phyloP scores from a whole-genome alignment of 2,888 invertebrate species.

The Hetaerina titia region DNA sequence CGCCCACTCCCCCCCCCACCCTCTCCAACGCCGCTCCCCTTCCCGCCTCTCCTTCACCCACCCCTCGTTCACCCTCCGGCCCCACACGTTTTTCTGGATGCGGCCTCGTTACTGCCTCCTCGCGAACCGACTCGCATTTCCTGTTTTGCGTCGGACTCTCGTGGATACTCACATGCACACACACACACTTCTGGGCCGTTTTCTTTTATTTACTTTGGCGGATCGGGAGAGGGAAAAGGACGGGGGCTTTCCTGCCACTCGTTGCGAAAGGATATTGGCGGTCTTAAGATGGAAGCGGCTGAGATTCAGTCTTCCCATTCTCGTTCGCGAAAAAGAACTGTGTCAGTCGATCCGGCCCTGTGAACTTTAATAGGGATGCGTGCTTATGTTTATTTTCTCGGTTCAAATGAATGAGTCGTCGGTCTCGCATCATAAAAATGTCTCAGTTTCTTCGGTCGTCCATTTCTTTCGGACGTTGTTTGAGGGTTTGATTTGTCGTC shows the following conservation, averaged over 20 bases:
- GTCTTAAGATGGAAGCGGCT: conserved; percentile 19
- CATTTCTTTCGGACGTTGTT: background rate
- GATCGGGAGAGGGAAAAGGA: background rate
- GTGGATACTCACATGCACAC: too few species aligned
- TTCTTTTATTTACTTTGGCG: background rate
- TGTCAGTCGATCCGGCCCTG: background rate
- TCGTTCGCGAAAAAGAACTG: background rate
- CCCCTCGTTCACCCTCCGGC: background rate
- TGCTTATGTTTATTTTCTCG: too few species aligned
- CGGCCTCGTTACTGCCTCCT: conserved; percentile 54
- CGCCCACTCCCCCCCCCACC: background rate
- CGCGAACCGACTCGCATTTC: conserved; percentile 46
- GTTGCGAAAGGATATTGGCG: background rate
- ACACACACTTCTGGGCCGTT: background rate
- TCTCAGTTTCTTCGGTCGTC: too few species aligned
- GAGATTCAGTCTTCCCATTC: background rate
- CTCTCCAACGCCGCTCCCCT: background rate
- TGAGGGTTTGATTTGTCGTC: background rate
- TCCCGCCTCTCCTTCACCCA: background rate
- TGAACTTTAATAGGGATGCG: background rate
- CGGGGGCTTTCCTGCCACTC: conserved; percentile 2
- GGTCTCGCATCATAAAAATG: too few species aligned
- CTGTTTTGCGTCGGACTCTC: conserved; percentile 52
- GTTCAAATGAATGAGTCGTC: too few species aligned
- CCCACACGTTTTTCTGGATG: conserved; percentile 27